These are phyloP conservation scores for Megastigmus dorsalis DNA, from an alignment of 2,888 invertebrate species.

Conservation along the genomic window DNA sequence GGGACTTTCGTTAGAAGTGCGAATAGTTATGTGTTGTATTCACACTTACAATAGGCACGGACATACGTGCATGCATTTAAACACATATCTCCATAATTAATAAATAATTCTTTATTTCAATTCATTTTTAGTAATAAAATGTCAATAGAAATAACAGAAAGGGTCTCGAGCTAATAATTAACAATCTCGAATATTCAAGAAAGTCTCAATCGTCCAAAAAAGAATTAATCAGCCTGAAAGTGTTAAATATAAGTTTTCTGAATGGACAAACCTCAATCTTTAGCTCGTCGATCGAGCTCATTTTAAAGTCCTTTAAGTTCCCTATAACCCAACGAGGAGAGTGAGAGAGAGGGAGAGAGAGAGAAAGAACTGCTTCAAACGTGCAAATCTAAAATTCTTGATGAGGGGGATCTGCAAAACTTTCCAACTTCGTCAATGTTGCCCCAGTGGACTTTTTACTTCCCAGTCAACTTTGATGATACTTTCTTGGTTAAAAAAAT, in stretches of 20 bases:
- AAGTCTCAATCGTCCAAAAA: neutral
- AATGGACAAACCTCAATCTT: constrained; percentile 5
- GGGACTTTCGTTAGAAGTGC: no score
- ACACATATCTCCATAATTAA: no score
- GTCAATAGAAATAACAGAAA: neutral
- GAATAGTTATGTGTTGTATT: no score
- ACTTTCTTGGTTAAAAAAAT: constrained; percentile 34
- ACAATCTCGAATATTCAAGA: neutral
- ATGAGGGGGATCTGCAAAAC: constrained; percentile 16
- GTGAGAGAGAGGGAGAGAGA: no score
- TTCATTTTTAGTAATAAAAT: no score
- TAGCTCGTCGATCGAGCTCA: constrained; percentile 25
- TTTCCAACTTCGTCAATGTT: constrained; percentile 33
- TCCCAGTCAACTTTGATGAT: constrained; percentile 34
- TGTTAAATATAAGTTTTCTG: neutral
- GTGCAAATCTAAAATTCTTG: constrained; percentile 43
- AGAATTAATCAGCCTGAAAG: neutral
- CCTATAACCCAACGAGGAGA: neutral
- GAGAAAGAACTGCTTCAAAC: no score
- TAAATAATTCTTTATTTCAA: no score
- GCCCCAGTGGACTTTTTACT: constrained; percentile 29
- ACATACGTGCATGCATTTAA: no score
- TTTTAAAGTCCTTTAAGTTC: constrained; percentile 41
- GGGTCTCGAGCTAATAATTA: neutral
- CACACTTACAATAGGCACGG: no score